Base-by-base conservation (phyloP, 2,888 invertebrate species). In the Miltochrista miniata region DNA sequence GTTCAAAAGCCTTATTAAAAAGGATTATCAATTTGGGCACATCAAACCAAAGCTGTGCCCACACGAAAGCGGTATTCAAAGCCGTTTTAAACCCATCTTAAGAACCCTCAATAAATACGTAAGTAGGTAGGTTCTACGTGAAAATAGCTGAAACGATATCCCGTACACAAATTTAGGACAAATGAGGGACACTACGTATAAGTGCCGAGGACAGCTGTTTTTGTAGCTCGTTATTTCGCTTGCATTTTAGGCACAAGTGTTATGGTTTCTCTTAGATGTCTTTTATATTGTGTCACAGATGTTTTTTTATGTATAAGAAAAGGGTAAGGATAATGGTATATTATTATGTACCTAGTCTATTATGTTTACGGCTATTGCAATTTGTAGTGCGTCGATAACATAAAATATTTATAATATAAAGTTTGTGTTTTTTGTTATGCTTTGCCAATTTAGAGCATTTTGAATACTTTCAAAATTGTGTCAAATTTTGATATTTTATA, bases 101-200 rank as follows among this genome's bases (percentile, higher is more conserved):
- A 59, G 49, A 44, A 48, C 45, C 59, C 43, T 63, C 64, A 61
- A 67, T 65, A 65, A 64, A 24, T 24, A 4, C 5, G 56, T 58
- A 53, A 58, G 49, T 54, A 67, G 2, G 56, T 58, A 53, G 56
- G 49, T 54, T 64, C 18, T 61, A 61, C 65, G 65, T 65, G 65
- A 67, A 54, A 65, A 65, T 58, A 42, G 58, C 64, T 45, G 34
- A 50, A 67, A 65, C 49, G 53, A 56, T 52, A 46, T 48, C 24
- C 40, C 10, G 54, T 58, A 60, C 64, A 61, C 60, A 58, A 67
- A 61, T 56, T 61, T 51, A 46, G 54, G 44, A 41, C 37, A 48
- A 43, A 24, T 24, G 5, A 24, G 18, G 18, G 18, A 24, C 18
- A 5, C 18, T 24, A n/a, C n/a, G n/a, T n/a, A n/a, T n/a, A 48